These are phyloP conservation scores for Myiozetetes cayanensis DNA, from an alignment of 2,113 vertebrate genomes.

Conservation along the genomic window DNA sequence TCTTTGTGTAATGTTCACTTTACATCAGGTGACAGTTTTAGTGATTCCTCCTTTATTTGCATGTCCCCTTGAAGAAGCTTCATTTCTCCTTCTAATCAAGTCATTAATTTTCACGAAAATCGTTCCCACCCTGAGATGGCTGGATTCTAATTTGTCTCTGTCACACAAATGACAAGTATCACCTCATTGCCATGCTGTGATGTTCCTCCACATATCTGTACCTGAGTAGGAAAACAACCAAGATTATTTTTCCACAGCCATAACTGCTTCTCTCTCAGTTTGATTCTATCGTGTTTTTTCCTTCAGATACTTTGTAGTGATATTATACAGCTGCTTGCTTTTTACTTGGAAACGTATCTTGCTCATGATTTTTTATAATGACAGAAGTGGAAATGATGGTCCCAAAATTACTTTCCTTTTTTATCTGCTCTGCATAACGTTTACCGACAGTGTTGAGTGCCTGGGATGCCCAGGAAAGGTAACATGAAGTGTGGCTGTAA, in stretches of 20 bases:
- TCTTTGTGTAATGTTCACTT: slow-evolving; percentile 37
- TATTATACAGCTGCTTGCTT: neutral
- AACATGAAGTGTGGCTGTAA: neutral
- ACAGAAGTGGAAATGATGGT: neutral
- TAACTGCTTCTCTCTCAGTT: neutral
- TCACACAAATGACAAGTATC: slow-evolving; percentile 39
- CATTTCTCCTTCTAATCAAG: slow-evolving; percentile 67
- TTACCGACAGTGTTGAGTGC: neutral
- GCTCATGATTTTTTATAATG: neutral
- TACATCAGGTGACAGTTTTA: slow-evolving; percentile 52
- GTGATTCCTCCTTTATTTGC: slow-evolving; percentile 67
- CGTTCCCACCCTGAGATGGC: slow-evolving; percentile 12
- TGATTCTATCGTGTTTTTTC: neutral
- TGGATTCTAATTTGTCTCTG: slow-evolving; percentile 61
- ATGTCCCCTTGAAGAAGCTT: slow-evolving; percentile 54
- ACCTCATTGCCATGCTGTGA: slow-evolving; percentile 42
- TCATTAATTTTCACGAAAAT: slow-evolving; percentile 64
- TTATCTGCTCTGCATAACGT: neutral
- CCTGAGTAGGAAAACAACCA: slow-evolving; percentile 4
- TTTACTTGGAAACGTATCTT: neutral
- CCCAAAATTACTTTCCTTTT: neutral
- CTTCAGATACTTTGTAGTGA: neutral
- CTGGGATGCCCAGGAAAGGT: neutral
- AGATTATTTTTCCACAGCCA: neutral
- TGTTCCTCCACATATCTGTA: neutral